A percentile compares a stretch with the other conserved stretches of the same genome.
Evolutionary conservation across 2,888 invertebrate species (phyloP).

Genomic region (Lapara coniferarum): DNA sequence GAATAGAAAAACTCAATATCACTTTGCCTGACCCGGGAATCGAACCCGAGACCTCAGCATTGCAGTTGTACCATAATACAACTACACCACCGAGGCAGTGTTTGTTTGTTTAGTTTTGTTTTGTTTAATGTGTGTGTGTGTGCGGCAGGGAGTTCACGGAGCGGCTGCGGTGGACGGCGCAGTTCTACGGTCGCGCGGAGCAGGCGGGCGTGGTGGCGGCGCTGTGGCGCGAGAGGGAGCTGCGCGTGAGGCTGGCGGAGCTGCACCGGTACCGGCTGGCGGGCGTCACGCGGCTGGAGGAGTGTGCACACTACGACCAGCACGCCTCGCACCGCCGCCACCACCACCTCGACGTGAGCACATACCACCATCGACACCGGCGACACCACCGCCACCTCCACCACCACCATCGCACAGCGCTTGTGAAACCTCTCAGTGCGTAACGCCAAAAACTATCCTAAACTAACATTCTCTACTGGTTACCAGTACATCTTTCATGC

Average conservation of each 20-base stretch:
- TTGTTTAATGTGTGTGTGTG: background rate
- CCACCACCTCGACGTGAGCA: slow-evolving; percentile 83
- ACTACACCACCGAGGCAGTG: too few relatives aligned
- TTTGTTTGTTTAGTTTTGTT: too few relatives aligned
- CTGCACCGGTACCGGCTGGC: slow-evolving; percentile 91
- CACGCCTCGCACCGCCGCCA: slow-evolving; percentile 85
- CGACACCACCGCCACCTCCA: slow-evolving; percentile 52
- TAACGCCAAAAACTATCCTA: background rate
- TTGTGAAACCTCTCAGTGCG: slow-evolving; percentile 11
- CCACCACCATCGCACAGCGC: slow-evolving; percentile 37
- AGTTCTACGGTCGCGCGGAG: slow-evolving; percentile 94
- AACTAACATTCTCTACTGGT: background rate
- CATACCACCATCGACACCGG: slow-evolving; percentile 50
- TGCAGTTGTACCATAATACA: too few relatives aligned
- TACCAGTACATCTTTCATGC: background rate
- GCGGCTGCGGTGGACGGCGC: slow-evolving; percentile 92
- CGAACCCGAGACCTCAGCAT: too few relatives aligned
- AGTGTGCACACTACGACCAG: slow-evolving; percentile 94
- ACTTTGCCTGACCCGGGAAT: too few relatives aligned
- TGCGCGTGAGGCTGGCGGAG: slow-evolving; percentile 92
- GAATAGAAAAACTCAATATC: too few relatives aligned
- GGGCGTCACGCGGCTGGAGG: slow-evolving; percentile 92
- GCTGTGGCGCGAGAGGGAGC: slow-evolving; percentile 92
- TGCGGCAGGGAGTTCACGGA: slow-evolving; percentile 89
- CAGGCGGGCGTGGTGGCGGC: slow-evolving; percentile 91